Evolutionary conservation across 2,113 vertebrate species (phyloP).

Genomic region (Bolborhynchus lineola): DNA sequence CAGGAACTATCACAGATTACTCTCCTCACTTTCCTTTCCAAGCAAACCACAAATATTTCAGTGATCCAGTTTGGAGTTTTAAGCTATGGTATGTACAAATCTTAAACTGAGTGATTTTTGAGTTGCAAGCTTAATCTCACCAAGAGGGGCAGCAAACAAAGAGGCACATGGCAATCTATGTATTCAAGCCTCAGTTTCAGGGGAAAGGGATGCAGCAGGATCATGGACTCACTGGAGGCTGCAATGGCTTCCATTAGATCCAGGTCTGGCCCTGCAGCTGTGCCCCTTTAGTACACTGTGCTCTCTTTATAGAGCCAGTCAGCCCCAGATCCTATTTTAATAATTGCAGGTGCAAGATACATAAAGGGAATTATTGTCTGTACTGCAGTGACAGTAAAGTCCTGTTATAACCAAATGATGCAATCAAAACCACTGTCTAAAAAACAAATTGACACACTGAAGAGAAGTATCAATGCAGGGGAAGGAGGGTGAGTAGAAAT

Average conservation of each 20-base stretch:
- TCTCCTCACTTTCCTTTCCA: neutral
- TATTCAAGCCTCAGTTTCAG: neutral
- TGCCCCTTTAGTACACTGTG: neutral
- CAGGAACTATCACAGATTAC: neutral
- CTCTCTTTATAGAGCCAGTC: neutral
- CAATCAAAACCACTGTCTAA: neutral
- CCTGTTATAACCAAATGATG: neutral
- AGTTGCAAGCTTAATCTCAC: neutral
- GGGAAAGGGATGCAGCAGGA: neutral
- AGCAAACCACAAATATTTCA: neutral
- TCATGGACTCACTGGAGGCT: neutral
- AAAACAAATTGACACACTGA: neutral
- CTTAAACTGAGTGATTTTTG: neutral
- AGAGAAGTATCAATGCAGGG: neutral
- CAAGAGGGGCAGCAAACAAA: neutral
- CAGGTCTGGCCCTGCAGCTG: neutral
- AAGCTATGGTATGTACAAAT: neutral
- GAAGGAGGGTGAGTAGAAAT: neutral
- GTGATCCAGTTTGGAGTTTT: neutral
- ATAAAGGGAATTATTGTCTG: neutral
- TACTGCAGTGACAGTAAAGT: neutral
- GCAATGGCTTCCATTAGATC: neutral
- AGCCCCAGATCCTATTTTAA: neutral
- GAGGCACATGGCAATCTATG: neutral
- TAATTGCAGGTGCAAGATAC: neutral